Percentiles rank a stretch among this genome's conserved stretches.
These are phyloP conservation scores for Anser brachyrhynchus DNA, from an alignment of 2,113 vertebrate species.

Conservation along the genomic window DNA sequence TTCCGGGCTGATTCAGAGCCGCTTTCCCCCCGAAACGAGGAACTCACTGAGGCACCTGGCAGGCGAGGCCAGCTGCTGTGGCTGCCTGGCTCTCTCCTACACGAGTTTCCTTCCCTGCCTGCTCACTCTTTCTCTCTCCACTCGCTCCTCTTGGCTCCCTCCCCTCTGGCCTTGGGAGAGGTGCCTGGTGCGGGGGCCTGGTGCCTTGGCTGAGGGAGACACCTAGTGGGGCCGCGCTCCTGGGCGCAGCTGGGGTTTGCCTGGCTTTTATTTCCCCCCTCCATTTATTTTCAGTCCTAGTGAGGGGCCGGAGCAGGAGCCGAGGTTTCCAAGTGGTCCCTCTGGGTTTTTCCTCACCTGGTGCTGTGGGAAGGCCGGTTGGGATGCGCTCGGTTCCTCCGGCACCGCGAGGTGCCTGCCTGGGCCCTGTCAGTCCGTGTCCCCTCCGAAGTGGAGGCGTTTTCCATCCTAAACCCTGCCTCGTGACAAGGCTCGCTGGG, in stretches of 20 bases:
- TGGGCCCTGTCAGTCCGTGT: too few relatives aligned
- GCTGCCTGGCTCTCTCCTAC: not conserved
- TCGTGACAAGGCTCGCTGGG: not conserved
- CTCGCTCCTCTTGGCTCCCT: not conserved
- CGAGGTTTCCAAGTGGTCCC: not conserved
- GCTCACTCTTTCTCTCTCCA: not conserved
- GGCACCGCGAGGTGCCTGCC: fast-evolving
- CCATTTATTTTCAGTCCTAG: not conserved
- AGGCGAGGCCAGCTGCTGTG: not conserved
- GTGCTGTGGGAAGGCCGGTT: fast-evolving
- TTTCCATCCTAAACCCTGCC: fast-evolving
- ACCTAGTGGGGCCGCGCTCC: not conserved
- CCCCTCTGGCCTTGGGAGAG: not conserved
- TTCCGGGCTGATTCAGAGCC: not conserved
- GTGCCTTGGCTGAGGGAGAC: conserved; percentile 24
- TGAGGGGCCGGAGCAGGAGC: not conserved
- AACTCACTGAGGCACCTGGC: not conserved
- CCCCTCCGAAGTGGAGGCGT: not conserved
- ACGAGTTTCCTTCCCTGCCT: not conserved
- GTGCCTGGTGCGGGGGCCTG: not conserved
- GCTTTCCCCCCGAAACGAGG: not conserved
- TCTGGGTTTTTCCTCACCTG: fast-evolving
- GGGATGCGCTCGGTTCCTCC: not conserved
- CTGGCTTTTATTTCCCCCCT: not conserved
- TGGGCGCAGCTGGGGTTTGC: too few relatives aligned